Conservation (phyloP, 2,888 invertebrate genomes). For the Dryadula phaetusa region DNA sequence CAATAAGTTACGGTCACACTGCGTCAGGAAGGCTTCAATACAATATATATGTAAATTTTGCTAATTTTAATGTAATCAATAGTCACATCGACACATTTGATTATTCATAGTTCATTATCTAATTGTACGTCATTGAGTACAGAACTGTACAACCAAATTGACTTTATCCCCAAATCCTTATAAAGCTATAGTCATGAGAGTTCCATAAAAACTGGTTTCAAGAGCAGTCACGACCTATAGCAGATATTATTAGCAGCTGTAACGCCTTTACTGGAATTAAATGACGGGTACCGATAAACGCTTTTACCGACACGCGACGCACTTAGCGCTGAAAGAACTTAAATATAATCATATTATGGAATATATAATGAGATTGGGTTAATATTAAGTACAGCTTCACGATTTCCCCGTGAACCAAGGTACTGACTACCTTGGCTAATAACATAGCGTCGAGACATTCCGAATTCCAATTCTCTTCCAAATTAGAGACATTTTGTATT, state of each 20-base stretch:
- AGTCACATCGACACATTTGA: background rate
- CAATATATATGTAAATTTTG: no score
- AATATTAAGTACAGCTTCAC: background rate
- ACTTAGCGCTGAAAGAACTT: conserved; percentile 47
- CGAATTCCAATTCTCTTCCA: no score
- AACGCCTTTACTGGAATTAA: conserved; percentile 56
- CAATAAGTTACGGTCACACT: no score
- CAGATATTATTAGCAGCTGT: conserved; percentile 57
- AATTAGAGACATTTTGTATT: no score
- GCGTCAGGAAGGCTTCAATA: no score
- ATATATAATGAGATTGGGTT: background rate
- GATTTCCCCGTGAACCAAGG: no score
- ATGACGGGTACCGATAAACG: conserved; percentile 63
- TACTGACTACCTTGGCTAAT: no score
- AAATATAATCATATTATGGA: background rate
- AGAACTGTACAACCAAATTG: background rate
- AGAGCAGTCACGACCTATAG: conserved; percentile 53
- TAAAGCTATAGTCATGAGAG: background rate
- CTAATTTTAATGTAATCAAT: no score
- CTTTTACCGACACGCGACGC: conserved; percentile 61
- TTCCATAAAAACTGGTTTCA: background rate
- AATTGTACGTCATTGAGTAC: background rate
- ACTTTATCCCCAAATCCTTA: background rate
- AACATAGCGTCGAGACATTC: no score
- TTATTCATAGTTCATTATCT: background rate